Percentiles rank a stretch among this genome's conserved stretches.
Conservation (phyloP, 2,888 invertebrate species). For the Eilema griseolum region DNA sequence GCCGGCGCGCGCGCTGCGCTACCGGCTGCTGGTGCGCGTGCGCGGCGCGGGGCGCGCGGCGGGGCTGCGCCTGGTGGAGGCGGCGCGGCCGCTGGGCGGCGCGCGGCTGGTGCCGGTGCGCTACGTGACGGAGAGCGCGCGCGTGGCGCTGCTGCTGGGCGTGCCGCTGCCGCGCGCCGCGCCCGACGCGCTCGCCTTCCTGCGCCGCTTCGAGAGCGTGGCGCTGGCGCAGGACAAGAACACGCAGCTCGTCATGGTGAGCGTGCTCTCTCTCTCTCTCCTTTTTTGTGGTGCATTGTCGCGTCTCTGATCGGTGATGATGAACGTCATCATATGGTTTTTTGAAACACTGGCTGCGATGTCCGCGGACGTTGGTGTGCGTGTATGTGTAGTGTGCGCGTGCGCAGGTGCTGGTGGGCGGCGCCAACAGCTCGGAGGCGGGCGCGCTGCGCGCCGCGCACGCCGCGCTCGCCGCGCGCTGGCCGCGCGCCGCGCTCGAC, state of each 20-base stretch:
- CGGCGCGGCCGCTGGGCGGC: slow-evolving; percentile 94
- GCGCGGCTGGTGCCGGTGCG: slow-evolving; percentile 97
- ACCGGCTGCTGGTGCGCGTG: slow-evolving; percentile 61
- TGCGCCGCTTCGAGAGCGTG: slow-evolving; percentile 90
- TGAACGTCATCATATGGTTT: no score
- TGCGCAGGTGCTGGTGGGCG: slow-evolving; percentile 38
- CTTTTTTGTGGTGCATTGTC: no score
- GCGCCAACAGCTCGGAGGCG: slow-evolving; percentile 26
- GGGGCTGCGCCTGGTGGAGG: slow-evolving; percentile 90
- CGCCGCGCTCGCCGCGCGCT: slow-evolving; percentile 25
- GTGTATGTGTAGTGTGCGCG: no score
- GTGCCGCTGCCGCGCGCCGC: slow-evolving; percentile 65
- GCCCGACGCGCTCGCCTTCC: slow-evolving; percentile 88
- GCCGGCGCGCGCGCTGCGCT: slow-evolving; percentile 68
- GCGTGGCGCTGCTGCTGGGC: slow-evolving; percentile 92
- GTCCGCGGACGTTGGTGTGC: no score
- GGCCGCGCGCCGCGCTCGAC: slow-evolving; percentile 26
- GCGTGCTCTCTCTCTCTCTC: no score
- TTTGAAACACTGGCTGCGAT: no score
- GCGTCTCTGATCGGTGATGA: no score
- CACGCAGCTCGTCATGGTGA: slow-evolving; percentile 91
- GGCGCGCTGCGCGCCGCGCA: slow-evolving; percentile 29
- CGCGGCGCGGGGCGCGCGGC: not conserved
- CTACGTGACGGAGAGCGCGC: slow-evolving; percentile 97
- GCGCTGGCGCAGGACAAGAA: slow-evolving; percentile 93